Base-by-base conservation (phyloP, 2,113 vertebrate genomes). In the Cephalopholis sonnerati region DNA sequence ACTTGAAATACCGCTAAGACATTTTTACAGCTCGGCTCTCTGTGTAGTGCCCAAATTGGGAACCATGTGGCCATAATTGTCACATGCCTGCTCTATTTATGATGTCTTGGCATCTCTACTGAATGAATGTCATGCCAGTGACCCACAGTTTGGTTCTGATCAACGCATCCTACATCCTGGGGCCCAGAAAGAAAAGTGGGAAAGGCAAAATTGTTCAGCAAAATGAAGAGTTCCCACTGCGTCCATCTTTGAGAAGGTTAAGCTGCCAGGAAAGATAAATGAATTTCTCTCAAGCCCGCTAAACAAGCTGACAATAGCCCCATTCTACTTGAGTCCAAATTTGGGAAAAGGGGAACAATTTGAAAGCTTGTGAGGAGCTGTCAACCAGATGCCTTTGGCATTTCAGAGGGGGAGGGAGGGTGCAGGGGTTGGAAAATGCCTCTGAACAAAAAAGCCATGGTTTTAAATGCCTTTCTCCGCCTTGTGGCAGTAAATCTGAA, bases 121-220 rank as follows among this genome's bases (percentile, higher is more conserved):
- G 87, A 91, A 92, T 89, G 69, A 81, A 92, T 92, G 88, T 61
- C 92, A 96, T 93, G 81, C 85, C 92, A 93, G 59, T 83, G 79
- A 65, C 93, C 93, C 92, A 88, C 93, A 70, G 84, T 80, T 63
- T 66, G 4, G 74, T 62, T 71, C 72, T 77, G 68, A 82, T 85
- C 93, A 94, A 91, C 89, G 89, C 62, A 87, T 93, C 91, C 78
- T 72, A 80, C 81, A 89, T 63, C 66, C 16, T 20, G 41, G n/a
- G 27, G 18, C 20, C 0, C 27, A 5, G 2, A 51, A 77, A 51
- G 77, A 80, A 75, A 69, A 27, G 50, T 59, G 57, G 46, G 53
- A 83, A 81, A 78, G 41, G 7, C 63, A 55, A 78, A 58, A 74
- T 66, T 66, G 50, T 48, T 18, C 3, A 54, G 46, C 36, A 71